These are phyloP conservation scores for Anomalospiza imberbis DNA, from an alignment of 2,797 vertebrate species.

Conservation along the genomic window DNA sequence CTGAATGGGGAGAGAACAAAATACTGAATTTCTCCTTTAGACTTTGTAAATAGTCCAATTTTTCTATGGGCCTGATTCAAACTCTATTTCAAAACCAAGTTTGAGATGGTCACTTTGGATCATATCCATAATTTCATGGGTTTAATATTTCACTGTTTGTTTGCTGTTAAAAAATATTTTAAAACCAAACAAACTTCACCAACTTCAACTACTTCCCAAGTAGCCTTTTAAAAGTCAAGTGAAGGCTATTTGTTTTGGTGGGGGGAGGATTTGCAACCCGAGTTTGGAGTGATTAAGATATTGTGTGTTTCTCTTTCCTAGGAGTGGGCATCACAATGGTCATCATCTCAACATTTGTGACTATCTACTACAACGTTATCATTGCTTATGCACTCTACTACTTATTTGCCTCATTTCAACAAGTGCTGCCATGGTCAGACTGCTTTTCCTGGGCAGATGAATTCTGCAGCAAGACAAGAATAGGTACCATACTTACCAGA, in stretches of 20 bases:
- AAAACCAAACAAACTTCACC: neutral
- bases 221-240: neutral
- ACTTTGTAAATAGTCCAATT: neutral
- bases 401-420: conserved; percentile 92
- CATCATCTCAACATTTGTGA: conserved; percentile 81
- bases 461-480: conserved; percentile 76
- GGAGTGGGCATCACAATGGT: conserved; percentile 91
- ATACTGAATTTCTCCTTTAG: neutral
- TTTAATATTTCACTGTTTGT: neutral
- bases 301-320: conserved; percentile 59
- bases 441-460: conserved; percentile 78
- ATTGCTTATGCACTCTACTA: conserved; percentile 92
- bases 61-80: neutral
- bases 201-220: neutral
- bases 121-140: neutral
- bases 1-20: neutral
- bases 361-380: conserved; percentile 93
- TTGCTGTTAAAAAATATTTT: neutral
- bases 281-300: neutral
- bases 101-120: neutral
- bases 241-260: neutral
- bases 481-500: conserved; percentile 69
- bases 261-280: neutral
- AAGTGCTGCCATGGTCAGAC: conserved; percentile 84
- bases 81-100: neutral